Conservation (phyloP, 1,140 invertebrate genomes). For the Drosophila arawakana region DNA sequence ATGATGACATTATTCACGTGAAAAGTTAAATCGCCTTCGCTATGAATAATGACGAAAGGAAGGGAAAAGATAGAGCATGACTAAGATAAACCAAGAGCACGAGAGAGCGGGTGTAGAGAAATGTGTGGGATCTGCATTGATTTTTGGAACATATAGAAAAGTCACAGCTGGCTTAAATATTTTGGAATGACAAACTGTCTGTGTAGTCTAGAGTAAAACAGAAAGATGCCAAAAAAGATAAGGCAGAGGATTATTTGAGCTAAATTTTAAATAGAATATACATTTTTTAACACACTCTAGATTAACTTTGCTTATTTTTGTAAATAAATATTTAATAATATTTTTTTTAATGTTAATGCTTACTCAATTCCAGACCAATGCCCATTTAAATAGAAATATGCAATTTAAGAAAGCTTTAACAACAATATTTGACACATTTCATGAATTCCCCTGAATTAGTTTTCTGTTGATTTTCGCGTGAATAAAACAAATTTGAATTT, state of each 20-base stretch:
- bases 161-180: not conserved
- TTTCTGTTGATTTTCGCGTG: no score
- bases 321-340: no score
- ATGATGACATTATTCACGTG: constrained; percentile 79
- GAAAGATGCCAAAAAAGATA: not conserved
- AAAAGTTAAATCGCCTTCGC: constrained; percentile 64
- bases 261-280: no score
- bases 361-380: no score
- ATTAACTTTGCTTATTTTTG: no score
- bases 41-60: constrained; percentile 34
- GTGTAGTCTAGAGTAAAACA: not conserved
- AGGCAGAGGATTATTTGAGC: no score
- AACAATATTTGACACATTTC: not conserved
- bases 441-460: no score
- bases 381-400: no score
- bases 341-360: not conserved
- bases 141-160: constrained; percentile 12
- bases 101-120: not conserved
- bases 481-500: not conserved
- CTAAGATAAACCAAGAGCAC: not conserved
- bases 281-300: no score
- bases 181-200: not conserved
- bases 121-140: constrained; percentile 25
- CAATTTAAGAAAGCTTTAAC: no score
- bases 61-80: not conserved